phyloP scores from a whole-genome alignment of 2,797 vertebrate species.

The Artibeus lituratus region DNA sequence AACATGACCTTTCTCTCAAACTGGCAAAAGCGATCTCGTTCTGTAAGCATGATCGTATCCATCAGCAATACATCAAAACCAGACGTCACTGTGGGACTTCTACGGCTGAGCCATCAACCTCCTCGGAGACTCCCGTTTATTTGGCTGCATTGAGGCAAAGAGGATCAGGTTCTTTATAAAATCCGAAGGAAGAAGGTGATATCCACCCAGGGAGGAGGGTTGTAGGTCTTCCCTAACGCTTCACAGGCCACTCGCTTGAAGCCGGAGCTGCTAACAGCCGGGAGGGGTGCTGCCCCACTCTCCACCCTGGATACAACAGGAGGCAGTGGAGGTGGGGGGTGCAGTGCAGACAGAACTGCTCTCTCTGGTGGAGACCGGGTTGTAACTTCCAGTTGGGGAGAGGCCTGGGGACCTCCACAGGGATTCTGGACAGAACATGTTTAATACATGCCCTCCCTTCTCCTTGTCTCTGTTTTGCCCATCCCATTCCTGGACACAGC shows the following conservation, averaged over 20 bases:
- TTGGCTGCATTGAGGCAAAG: constrained; percentile 60
- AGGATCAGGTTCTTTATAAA: constrained; percentile 72
- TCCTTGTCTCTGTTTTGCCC: background rate
- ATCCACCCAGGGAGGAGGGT: constrained; percentile 65
- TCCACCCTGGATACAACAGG: background rate
- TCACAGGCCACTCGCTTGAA: constrained; percentile 42
- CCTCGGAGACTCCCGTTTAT: constrained; percentile 55
- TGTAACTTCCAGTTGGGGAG: background rate
- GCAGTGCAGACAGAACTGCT: background rate
- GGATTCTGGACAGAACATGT: background rate
- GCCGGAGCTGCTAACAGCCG: constrained; percentile 18
- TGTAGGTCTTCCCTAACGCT: constrained; percentile 58
- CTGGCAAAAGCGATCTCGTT: constrained; percentile 60
- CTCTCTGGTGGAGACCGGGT: background rate
- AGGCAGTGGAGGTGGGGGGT: rapidly evolving
- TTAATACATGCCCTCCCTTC: background rate
- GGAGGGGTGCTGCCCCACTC: background rate
- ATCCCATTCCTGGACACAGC: background rate
- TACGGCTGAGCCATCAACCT: constrained; percentile 44
- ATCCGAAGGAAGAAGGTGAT: constrained; percentile 74
- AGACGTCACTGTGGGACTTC: constrained; percentile 58
- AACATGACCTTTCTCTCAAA: constrained; percentile 70
- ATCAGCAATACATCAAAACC: constrained; percentile 71
- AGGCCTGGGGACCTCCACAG: background rate
- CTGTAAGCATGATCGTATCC: constrained; percentile 41